Conservation (phyloP, 2,797 vertebrate species). For the Xyrichtys novacula region DNA sequence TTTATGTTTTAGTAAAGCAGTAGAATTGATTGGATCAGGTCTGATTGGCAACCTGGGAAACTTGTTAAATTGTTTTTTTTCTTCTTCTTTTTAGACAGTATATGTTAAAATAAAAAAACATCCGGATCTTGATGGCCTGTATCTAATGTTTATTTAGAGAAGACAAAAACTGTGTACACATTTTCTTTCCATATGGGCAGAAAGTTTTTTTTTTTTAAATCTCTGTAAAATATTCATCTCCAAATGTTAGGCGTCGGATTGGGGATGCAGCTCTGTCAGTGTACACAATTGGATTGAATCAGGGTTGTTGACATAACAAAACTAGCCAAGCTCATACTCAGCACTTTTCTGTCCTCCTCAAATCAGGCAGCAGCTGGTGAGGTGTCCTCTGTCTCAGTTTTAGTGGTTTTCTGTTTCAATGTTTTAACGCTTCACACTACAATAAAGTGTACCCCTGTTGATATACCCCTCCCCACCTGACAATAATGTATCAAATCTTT, state of each 20-base stretch:
- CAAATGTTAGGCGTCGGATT: neutral
- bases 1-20: too few relatives aligned
- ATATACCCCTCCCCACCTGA: conserved; percentile 89
- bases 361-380: conserved; percentile 52
- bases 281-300: neutral
- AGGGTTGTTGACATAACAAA: neutral
- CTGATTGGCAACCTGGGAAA: too few relatives aligned
- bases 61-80: too few relatives aligned
- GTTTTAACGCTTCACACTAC: conserved; percentile 92
- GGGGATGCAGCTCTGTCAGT: neutral
- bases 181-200: conserved; percentile 28
- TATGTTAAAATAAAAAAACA: too few relatives aligned
- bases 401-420: conserved; percentile 83
- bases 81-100: too few relatives aligned
- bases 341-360: conserved; percentile 18
- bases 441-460: conserved; percentile 88
- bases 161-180: neutral
- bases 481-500: conserved; percentile 96
- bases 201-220: neutral
- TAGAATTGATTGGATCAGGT: too few relatives aligned
- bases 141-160: neutral
- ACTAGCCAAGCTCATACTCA: conserved; percentile 1
- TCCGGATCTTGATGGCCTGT: too few relatives aligned
- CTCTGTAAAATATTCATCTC: neutral
- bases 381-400: conserved; percentile 58